Base-by-base conservation (phyloP, 2,888 invertebrate genomes). In the Hyposoter dolosus region DNA sequence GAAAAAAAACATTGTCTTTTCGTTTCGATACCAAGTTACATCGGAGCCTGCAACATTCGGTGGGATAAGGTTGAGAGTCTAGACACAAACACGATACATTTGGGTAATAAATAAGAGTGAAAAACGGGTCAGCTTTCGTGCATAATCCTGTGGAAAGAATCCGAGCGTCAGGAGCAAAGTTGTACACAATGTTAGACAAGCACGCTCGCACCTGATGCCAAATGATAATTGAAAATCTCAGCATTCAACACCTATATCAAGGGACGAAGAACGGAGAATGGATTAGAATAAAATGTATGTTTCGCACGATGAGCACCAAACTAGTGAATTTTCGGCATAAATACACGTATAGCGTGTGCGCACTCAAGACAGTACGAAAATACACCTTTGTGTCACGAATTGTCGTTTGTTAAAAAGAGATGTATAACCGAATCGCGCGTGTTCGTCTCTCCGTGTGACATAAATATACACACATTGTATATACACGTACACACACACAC, bases 311-410 rank as follows among this genome's bases (percentile, higher is more conserved):
- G 72, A 50, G 40, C 63, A 40, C 47, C 75, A 63, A 65, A 50
- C 43, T 47, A 12, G 15, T 19, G 63, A 50, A 63, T 74, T 72
- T 63, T 60, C 47, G 47, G 60, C 53, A 60, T 66, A 77, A 82
- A 77, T 82, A 84, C 72, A 32, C 80, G 43, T 45, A 66, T n/a
- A 65, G 65, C 71, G 71, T 45, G 76, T 50, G 76, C 56, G 60
- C 81, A 72, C 28, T 68, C 23, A 82, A 76, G 65, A 74, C 63
- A 43, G 82, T 74, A 85, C 85, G 43, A 85, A 85, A 85, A 85
- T 79, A 82, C 65, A 63, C 23, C 74, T 69, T 82, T 82, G 83
- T 77, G 81, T 40, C 81, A 72, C 32, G 45, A 71, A 66, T 74
- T 81, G 65, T 50, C 32, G 47, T 72, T 69, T 65, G 63, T 65